These are phyloP conservation scores for Entosphenus tridentatus DNA, from an alignment of 2,113 vertebrate genomes.

Conservation along the genomic window DNA sequence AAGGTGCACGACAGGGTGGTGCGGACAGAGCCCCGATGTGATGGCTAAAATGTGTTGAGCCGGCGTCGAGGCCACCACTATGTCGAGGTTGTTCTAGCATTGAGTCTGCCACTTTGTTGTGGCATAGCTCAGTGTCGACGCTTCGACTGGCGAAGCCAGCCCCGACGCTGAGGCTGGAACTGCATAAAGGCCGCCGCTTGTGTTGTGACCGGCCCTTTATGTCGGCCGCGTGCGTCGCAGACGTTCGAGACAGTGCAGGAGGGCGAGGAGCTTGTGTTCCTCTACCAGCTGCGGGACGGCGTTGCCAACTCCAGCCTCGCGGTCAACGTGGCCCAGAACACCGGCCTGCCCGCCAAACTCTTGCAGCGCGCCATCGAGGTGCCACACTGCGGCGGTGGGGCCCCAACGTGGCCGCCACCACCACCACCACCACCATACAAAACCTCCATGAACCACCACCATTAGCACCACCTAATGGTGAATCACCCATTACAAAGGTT, in stretches of 20 bases:
- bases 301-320: slow-evolving; percentile 55
- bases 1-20: too few species aligned
- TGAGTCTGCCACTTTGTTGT: too few species aligned
- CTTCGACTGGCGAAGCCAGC: not conserved
- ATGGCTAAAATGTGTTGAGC: too few species aligned
- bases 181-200: not conserved
- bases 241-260: slow-evolving; percentile 72
- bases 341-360: slow-evolving; percentile 43
- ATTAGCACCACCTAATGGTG: slow-evolving; percentile 10
- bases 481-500: slow-evolving; percentile 19
- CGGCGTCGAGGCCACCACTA: too few species aligned
- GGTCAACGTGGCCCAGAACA: slow-evolving; percentile 58
- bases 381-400: slow-evolving; percentile 8
- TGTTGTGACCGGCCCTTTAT: slow-evolving; percentile 6
- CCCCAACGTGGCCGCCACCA: not conserved
- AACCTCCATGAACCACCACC: not conserved
- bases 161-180: not conserved
- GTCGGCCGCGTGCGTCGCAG: slow-evolving; percentile 17
- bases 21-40: too few species aligned
- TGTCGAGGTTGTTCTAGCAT: too few species aligned
- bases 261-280: slow-evolving; percentile 61
- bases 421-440: not conserved
- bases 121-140: too few species aligned
- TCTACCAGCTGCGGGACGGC: slow-evolving; percentile 67
- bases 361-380: slow-evolving; percentile 60